Evolutionary conservation across 2,113 vertebrate species (phyloP), one percentile per base, ranked within the genome.

Genomic region (Heterotilapia buettikoferi): DNA sequence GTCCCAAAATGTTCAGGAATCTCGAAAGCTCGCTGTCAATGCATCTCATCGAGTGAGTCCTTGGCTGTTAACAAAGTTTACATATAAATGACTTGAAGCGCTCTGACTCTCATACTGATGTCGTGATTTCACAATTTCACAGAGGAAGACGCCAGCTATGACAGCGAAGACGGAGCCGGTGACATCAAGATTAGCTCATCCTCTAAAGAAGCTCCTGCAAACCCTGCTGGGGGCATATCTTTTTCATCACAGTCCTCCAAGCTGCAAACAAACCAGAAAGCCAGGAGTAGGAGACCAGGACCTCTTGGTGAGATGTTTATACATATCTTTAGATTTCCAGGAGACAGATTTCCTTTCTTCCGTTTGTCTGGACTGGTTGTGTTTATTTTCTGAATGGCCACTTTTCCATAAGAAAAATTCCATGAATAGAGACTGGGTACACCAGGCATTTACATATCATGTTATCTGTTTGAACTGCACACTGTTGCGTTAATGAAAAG

Each of bases 191-290:
- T 88, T 36, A 88, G 96, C 59, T 89, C 92, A 9, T 92, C 95
- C 68, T 94, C 95, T 80, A 97, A 94, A 94, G 97, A 97, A n/a
- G 76, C 95, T 0, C 18, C 96, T 2, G 84, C 95, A 50, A 87
- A 95, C 0, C 26, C 96, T 79, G 91, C 96, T 0, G 82, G 95
- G 84, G 95, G 96, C 13, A 95, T 96, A 6, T 96, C 97, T n/a
- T 98, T 97, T 3, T 96, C 97, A 0, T 97, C 97, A n/a, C 98
- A 97, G 0, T 96, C 97, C 87, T 97, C 98, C 57, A 98, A 97
- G 91, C 97, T 97, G 92, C 97, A 98, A 84, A 96, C 96, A 87
- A 97, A 97, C 63, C 98, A 98, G 92, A 99, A 97, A 94, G 96
- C 96, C 24, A 97, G 96, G 90, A 97, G 97, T 93, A 98, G 98